These are phyloP conservation scores for Xenopus petersii DNA, from an alignment of 2,797 vertebrate genomes.

Conservation along the genomic window DNA sequence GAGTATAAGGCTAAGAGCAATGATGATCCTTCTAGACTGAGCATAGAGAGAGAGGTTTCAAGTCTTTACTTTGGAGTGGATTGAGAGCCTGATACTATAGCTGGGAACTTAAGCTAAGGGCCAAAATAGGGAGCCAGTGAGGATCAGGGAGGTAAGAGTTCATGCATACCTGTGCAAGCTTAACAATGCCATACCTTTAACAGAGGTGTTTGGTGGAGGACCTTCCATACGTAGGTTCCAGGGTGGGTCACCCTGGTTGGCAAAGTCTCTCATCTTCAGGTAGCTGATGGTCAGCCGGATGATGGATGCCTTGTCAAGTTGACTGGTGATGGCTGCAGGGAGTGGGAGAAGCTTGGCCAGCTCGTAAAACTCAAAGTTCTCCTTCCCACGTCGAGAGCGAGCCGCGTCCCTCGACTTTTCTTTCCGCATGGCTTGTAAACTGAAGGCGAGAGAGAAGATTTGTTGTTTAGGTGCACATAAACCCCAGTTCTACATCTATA, in stretches of 20 bases:
- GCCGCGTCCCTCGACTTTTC: slow-evolving; percentile 96
- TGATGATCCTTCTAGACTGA: background rate
- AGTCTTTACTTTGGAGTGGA: background rate
- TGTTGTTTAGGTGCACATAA: background rate
- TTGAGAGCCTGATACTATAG: too few species aligned
- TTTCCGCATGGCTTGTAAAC: slow-evolving; percentile 97
- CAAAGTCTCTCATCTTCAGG: slow-evolving; percentile 98
- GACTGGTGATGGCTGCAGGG: slow-evolving; percentile 95
- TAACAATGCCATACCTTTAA: slow-evolving; percentile 80
- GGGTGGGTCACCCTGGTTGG: slow-evolving; percentile 93
- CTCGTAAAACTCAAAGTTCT: slow-evolving; percentile 98
- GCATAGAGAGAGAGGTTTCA: background rate
- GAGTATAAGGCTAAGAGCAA: slow-evolving; percentile 12
- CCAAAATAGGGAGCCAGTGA: too few species aligned
- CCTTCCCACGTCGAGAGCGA: slow-evolving; percentile 91
- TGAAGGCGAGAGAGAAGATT: slow-evolving; percentile 56
- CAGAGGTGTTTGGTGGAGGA: slow-evolving; percentile 94
- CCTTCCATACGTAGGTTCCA: slow-evolving; percentile 96
- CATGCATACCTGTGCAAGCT: too few species aligned
- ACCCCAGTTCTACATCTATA: background rate
- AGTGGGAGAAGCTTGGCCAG: slow-evolving; percentile 95
- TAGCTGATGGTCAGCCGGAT: slow-evolving; percentile 98
- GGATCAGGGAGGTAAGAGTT: too few species aligned
- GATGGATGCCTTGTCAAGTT: slow-evolving; percentile 97
- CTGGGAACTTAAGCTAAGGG: too few species aligned